These are phyloP conservation scores for Scaptodrosophila lebanonensis DNA, from an alignment of 1,140 invertebrate genomes.

Conservation along the genomic window DNA sequence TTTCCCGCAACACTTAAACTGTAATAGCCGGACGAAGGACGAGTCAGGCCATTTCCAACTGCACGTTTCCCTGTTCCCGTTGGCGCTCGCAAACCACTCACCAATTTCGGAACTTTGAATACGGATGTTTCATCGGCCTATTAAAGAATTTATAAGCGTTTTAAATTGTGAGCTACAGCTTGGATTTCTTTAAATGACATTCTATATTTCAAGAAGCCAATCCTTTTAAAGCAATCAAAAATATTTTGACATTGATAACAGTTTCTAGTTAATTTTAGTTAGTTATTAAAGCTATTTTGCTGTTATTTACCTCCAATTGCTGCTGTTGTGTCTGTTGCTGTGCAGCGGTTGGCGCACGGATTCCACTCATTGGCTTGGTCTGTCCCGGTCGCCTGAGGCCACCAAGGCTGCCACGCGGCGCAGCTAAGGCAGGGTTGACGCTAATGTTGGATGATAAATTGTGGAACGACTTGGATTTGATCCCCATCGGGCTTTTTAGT, in stretches of 20 bases:
- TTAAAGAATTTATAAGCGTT: background rate
- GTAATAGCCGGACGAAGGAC: constrained; percentile 72
- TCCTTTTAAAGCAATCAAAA: no score
- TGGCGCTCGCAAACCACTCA: constrained; percentile 56
- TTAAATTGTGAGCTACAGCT: no score
- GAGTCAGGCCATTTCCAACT: constrained; percentile 53
- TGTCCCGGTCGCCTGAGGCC: constrained; percentile 38
- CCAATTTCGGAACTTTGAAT: constrained; percentile 63
- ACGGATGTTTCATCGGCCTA: constrained; percentile 39
- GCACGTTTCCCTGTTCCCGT: constrained; percentile 27
- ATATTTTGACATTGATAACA: no score
- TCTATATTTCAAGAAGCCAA: no score
- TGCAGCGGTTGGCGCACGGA: constrained; percentile 8
- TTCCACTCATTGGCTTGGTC: constrained; percentile 17
- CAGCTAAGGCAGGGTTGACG: constrained; percentile 6
- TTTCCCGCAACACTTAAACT: constrained; percentile 60
- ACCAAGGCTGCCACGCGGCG: constrained; percentile 34
- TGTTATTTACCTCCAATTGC: constrained; percentile 32
- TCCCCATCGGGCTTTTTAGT: constrained; percentile 73
- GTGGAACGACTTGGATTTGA: constrained; percentile 75
- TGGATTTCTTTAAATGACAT: no score
- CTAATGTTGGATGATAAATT: constrained; percentile 60
- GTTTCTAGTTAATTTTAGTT: no score
- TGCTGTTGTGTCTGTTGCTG: no score
- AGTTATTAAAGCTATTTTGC: no score